Conservation (phyloP, 2,113 vertebrate species). For the Dromaius novaehollandiae region DNA sequence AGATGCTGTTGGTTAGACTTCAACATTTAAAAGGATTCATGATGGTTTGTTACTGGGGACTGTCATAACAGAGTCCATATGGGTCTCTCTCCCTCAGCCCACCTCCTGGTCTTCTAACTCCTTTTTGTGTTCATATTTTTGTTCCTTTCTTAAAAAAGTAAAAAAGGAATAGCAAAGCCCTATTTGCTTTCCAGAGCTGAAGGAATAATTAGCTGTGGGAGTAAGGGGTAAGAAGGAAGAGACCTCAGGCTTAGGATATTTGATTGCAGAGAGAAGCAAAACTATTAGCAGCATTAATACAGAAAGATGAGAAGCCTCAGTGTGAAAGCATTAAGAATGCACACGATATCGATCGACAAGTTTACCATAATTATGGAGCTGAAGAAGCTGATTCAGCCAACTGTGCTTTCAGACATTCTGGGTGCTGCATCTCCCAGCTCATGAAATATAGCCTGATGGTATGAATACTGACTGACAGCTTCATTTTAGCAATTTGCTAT, state of each 20-base stretch:
- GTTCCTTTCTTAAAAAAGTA: neutral
- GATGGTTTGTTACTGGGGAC: neutral
- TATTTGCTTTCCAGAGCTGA: conserved; percentile 1
- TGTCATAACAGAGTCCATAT: neutral
- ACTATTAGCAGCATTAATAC: conserved; percentile 30
- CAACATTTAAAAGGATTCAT: conserved; percentile 14
- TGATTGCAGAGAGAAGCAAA: conserved; percentile 42
- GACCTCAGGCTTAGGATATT: neutral
- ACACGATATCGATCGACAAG: conserved; percentile 19
- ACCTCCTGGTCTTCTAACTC: neutral
- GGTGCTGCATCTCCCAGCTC: neutral
- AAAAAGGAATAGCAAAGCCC: neutral
- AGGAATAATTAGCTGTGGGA: conserved; percentile 45
- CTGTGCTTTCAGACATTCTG: neutral
- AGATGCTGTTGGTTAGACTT: neutral
- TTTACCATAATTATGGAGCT: neutral
- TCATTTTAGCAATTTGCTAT: neutral
- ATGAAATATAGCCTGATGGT: neutral
- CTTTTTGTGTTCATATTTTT: neutral
- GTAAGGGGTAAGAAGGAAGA: conserved; percentile 1
- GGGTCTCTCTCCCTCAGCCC: neutral
- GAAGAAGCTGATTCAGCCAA: neutral
- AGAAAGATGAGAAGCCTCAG: conserved; percentile 16
- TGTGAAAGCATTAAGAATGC: conserved; percentile 39
- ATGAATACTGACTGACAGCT: conserved; percentile 25